These are phyloP conservation scores for Anticlea derivata DNA, from an alignment of 2,888 invertebrate species.

Conservation along the genomic window DNA sequence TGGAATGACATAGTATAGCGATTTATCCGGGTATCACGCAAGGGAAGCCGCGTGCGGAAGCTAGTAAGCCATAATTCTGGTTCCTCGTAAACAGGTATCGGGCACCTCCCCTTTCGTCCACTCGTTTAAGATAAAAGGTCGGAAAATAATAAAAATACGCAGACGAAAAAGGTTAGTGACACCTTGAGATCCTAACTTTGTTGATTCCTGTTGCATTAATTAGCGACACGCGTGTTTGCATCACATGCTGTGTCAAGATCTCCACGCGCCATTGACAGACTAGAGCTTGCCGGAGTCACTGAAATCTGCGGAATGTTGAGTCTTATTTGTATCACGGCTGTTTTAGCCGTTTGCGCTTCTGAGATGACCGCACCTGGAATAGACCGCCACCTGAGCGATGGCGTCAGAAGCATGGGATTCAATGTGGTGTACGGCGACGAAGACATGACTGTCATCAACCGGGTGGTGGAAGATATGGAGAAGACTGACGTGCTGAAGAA, in stretches of 20 bases:
- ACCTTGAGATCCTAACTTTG: slow-evolving; percentile 54
- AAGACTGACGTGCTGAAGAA: slow-evolving; percentile 49
- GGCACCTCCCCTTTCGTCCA: background rate
- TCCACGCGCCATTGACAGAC: slow-evolving; percentile 32
- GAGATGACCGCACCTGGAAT: slow-evolving; percentile 51
- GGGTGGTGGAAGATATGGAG: slow-evolving; percentile 59
- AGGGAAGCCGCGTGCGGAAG: too few relatives aligned
- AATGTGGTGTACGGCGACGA: slow-evolving; percentile 67
- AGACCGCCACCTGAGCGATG: slow-evolving; percentile 52
- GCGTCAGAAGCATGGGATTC: slow-evolving; percentile 56
- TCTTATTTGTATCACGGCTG: slow-evolving; percentile 33
- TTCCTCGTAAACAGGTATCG: slow-evolving; percentile 19
- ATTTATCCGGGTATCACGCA: too few relatives aligned
- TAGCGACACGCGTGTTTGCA: slow-evolving; percentile 57
- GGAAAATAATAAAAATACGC: slow-evolving; percentile 13
- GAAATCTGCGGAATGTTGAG: slow-evolving; percentile 25
- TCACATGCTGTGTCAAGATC: slow-evolving; percentile 43
- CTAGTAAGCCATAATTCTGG: slow-evolving; percentile 17
- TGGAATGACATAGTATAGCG: too few relatives aligned
- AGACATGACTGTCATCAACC: slow-evolving; percentile 60
- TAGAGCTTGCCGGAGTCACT: slow-evolving; percentile 11
- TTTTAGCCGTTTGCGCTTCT: slow-evolving; percentile 36
- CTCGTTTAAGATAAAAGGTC: slow-evolving; percentile 13
- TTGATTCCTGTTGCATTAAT: slow-evolving; percentile 56
- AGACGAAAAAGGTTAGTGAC: slow-evolving; percentile 37